A percentile compares a stretch with the other conserved stretches of the same genome.
Evolutionary conservation across 2,888 invertebrate genomes (phyloP).

Genomic region (Neoscelio sp.): DNA sequence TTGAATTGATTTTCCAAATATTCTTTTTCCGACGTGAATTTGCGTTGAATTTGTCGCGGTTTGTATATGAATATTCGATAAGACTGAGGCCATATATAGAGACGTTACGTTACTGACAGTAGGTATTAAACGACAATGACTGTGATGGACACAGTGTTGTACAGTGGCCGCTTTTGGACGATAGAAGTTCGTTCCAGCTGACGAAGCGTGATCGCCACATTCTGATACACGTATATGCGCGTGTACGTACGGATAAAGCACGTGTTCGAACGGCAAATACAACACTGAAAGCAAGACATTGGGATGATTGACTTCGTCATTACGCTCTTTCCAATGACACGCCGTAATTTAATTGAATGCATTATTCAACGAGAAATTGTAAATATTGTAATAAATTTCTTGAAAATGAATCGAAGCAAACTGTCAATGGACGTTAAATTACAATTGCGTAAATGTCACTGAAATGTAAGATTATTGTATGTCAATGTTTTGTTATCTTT

Average conservation of each 20-base stretch:
- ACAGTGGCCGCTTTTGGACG: slow-evolving; percentile 52
- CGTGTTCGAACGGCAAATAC: slow-evolving; percentile 48
- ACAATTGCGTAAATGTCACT: too few species aligned
- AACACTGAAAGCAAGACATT: slow-evolving; percentile 48
- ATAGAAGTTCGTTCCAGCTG: slow-evolving; percentile 63
- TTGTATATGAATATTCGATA: slow-evolving; percentile 16
- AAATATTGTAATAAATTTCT: slow-evolving; percentile 2
- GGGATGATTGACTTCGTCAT: slow-evolving; percentile 47
- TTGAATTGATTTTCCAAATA: slow-evolving; percentile 5
- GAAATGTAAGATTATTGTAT: too few species aligned
- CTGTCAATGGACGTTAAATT: too few species aligned
- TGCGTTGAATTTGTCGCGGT: background rate
- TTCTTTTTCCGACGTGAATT: too few species aligned
- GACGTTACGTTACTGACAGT: slow-evolving; percentile 57
- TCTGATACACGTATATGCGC: slow-evolving; percentile 33
- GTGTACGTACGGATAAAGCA: slow-evolving; percentile 41
- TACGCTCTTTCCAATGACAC: slow-evolving; percentile 43
- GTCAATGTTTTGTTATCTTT: too few species aligned
- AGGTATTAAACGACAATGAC: slow-evolving; percentile 61
- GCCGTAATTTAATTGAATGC: slow-evolving; percentile 35
- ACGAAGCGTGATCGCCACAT: slow-evolving; percentile 64
- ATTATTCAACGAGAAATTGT: slow-evolving; percentile 10
- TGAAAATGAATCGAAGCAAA: too few species aligned
- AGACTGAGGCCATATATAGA: slow-evolving; percentile 38
- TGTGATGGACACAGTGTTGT: slow-evolving; percentile 54